Percentiles rank a stretch among this genome's conserved stretches.
Conservation (phyloP, 2,113 vertebrate species). For the Lophura nycthemera region DNA sequence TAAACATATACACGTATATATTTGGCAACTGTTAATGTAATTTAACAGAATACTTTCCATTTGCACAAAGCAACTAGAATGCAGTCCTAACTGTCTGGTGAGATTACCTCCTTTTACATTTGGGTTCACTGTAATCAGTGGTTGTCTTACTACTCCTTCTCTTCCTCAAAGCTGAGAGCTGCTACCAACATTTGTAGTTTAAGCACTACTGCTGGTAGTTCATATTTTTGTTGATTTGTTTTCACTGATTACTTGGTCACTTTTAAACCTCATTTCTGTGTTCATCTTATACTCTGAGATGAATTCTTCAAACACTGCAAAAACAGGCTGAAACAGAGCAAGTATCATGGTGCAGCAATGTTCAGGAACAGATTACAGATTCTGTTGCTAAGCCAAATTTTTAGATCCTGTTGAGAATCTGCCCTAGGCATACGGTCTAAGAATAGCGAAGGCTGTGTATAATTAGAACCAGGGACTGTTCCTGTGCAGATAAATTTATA, state of each 20-base stretch:
- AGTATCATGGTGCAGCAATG: background rate
- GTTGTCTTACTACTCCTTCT: background rate
- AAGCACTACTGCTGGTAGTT: background rate
- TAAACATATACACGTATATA: rapidly evolving
- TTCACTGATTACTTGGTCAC: background rate
- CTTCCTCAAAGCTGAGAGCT: background rate
- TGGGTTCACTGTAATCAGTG: background rate
- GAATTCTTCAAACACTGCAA: background rate
- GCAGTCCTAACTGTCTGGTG: background rate
- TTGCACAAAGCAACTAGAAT: background rate
- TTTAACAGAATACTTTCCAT: background rate
- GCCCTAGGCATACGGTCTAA: background rate
- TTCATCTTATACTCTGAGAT: background rate
- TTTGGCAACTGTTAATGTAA: background rate
- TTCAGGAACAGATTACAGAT: background rate
- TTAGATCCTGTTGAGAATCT: background rate
- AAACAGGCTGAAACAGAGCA: background rate
- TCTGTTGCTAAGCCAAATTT: background rate
- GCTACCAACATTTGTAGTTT: background rate
- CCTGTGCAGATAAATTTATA: background rate
- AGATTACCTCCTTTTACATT: background rate
- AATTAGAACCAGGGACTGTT: background rate
- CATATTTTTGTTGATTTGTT: background rate
- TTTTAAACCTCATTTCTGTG: background rate
- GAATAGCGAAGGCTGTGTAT: background rate